A percentile compares a stretch with the other conserved stretches of the same genome.
Evolutionary conservation across 2,797 vertebrate genomes (phyloP).

Genomic region (Anisognathus igniventris): DNA sequence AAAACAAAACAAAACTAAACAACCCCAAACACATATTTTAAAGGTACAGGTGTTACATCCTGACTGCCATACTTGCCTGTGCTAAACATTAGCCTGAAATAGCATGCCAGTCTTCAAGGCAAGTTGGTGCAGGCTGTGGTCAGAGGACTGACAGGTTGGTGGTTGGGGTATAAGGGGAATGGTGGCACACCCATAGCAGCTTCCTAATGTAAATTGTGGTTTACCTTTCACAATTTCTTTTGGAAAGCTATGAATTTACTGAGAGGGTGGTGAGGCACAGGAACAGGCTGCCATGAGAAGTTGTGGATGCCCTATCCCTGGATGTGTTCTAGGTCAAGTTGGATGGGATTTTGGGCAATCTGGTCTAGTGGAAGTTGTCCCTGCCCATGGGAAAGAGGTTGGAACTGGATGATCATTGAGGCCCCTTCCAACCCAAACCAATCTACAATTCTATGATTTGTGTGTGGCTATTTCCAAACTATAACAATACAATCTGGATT

Average conservation of each 20-base stretch:
- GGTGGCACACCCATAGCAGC: neutral
- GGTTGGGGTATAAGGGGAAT: fast-evolving
- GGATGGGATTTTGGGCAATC: neutral
- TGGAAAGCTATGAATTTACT: neutral
- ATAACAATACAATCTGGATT: neutral
- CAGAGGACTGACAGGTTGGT: neutral
- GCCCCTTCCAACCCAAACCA: neutral
- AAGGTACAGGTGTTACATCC: neutral
- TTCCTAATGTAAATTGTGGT: neutral
- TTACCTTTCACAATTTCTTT: neutral
- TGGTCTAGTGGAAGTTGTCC: neutral
- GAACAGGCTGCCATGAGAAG: neutral
- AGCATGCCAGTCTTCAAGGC: neutral
- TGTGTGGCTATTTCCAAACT: neutral
- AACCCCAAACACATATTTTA: neutral
- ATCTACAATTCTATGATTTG: neutral
- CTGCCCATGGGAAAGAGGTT: neutral
- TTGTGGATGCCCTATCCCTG: neutral
- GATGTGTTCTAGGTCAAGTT: neutral
- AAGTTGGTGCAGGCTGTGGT: neutral
- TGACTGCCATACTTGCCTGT: neutral
- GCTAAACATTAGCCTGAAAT: neutral
- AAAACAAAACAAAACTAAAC: neutral
- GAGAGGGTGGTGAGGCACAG: neutral
- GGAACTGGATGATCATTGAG: neutral